Evolutionary conservation across 2,888 invertebrate species (phyloP), one percentile per base, ranked within the genome.

Genomic region (Oligia fasciuncula): DNA sequence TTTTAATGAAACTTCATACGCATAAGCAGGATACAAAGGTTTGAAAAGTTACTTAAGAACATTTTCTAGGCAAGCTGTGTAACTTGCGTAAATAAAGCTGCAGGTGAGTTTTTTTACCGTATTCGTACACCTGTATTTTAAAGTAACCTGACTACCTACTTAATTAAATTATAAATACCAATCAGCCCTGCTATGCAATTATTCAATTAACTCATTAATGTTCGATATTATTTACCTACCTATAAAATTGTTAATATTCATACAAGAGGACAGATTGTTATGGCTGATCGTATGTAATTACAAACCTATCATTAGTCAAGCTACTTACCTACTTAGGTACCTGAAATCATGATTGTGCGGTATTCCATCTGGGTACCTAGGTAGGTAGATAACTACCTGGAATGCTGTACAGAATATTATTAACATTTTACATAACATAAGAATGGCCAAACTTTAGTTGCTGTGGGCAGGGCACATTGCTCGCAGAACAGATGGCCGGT

Each of bases 71-170:
- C 62, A 67, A 66, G 68, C 43, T 46, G 40, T 66, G 71, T 73
- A 69, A 76, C 86, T 88, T 87, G 79, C 75, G 79, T 86, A 88
- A 84, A 84, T 86, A 89, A 81, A 79, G 43, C 76, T 71, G 60
- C 85, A 87, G 87, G 84, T 87, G 83, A 86, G 84, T 77, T 86
- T 85, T 77, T 79, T 67, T 77, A 73, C 46, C 60, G 62, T 80
- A 54, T 80, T 78, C 35, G 51, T 69, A 60, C 73, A 79, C 84
- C 79, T 82, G 74, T 68, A 70, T 70, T 54, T 4, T 54, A 49
- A 72, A 51, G 29, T 70, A 60, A 75, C 69, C 71, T 23, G 72
- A 46, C 62, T 70, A 80, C 74, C 60, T 66, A 76, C 74, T 35
- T 76, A 79, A 29, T 76, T 54, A 71, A 67, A 82, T 79, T 79